phyloP scores from a whole-genome alignment of 2,797 vertebrate genomes.

The Rallus crepitans region DNA sequence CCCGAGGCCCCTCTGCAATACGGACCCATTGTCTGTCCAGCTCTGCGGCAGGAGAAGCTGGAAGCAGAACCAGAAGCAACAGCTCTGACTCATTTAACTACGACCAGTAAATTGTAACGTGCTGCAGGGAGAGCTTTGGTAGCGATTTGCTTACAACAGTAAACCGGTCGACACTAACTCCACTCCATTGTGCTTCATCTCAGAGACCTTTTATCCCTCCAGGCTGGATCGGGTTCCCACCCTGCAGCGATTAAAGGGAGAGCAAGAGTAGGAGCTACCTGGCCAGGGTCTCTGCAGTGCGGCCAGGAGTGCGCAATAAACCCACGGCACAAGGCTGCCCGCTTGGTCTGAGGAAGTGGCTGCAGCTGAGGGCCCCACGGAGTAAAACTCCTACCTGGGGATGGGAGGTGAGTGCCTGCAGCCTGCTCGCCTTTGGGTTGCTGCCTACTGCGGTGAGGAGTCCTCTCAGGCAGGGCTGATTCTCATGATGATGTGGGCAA shows the following conservation, averaged over 20 bases:
- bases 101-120: slow-evolving; percentile 19
- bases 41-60: slow-evolving; percentile 28
- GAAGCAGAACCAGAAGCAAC: slow-evolving; percentile 45
- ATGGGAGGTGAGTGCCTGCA: not conserved
- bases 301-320: slow-evolving; percentile 40
- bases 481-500: fast-evolving
- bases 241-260: slow-evolving; percentile 45
- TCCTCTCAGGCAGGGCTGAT: fast-evolving
- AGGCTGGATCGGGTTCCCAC: slow-evolving; percentile 53
- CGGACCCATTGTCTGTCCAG: slow-evolving; percentile 37
- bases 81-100: slow-evolving; percentile 45
- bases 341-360: not conserved
- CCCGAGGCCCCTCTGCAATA: slow-evolving; percentile 39
- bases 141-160: slow-evolving; percentile 45
- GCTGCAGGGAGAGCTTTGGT: slow-evolving; percentile 6
- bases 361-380: fast-evolving
- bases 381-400: not conserved
- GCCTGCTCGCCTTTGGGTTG: not conserved
- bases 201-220: slow-evolving; percentile 7
- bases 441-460: fast-evolving
- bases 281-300: not conserved
- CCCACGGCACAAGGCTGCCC: not conserved
- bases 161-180: slow-evolving; percentile 24
- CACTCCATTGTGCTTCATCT: slow-evolving; percentile 7
- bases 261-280: slow-evolving; percentile 40